A percentile compares a stretch with the other conserved stretches of the same genome.
These are phyloP conservation scores for Agrypnia vestita DNA, from an alignment of 1,140 invertebrate species.

Conservation along the genomic window DNA sequence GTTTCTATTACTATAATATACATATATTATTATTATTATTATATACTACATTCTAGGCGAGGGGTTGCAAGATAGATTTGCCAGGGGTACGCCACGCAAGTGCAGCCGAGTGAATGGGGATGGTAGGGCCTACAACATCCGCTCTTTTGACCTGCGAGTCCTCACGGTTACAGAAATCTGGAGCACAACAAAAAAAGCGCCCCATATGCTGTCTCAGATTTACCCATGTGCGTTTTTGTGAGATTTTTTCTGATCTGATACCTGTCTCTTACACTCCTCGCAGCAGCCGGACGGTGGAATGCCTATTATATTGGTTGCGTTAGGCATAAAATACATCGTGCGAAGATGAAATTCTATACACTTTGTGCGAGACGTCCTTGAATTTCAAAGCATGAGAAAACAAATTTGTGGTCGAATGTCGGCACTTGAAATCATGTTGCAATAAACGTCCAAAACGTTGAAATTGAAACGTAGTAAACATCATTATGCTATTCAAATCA, in stretches of 20 bases:
- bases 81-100: neutral
- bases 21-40: too few species aligned
- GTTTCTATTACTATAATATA: too few species aligned
- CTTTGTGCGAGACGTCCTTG: neutral
- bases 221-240: slow-evolving; percentile 27
- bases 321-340: neutral
- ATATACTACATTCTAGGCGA: too few species aligned
- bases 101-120: neutral
- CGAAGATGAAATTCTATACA: neutral
- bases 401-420: too few species aligned
- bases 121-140: slow-evolving; percentile 13
- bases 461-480: too few species aligned
- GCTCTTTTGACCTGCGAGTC: slow-evolving; percentile 25
- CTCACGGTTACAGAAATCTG: slow-evolving; percentile 8
- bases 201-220: slow-evolving; percentile 26
- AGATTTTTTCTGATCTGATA: neutral
- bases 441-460: too few species aligned
- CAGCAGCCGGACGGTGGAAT: neutral
- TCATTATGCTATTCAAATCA: too few species aligned
- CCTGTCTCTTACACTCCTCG: slow-evolving; percentile 18
- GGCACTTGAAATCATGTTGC: too few species aligned
- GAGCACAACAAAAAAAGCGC: slow-evolving; percentile 14
- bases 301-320: neutral
- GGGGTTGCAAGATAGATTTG: too few species aligned
- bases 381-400: neutral